Evolutionary conservation across 1,140 invertebrate genomes (phyloP).

Genomic region (Rhyacophila brunnea): DNA sequence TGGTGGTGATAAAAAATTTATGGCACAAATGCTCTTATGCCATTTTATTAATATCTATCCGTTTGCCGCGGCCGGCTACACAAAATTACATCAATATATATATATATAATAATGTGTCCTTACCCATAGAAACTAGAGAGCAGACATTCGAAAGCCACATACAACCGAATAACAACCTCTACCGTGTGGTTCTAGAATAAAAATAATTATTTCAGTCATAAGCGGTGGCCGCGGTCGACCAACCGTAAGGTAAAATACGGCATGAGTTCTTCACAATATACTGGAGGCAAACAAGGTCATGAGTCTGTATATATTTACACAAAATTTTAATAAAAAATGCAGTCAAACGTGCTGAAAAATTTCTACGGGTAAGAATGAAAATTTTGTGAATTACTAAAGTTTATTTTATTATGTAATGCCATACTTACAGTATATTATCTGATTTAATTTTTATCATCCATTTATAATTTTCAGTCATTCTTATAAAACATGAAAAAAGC

Average conservation of each 20-base stretch:
- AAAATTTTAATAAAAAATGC: background rate
- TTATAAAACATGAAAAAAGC: slow-evolving; percentile 36
- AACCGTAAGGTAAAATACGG: no score
- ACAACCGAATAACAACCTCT: background rate
- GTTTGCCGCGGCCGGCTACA: slow-evolving; percentile 18
- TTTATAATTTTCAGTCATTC: slow-evolving; percentile 35
- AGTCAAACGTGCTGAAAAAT: background rate
- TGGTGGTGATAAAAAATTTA: slow-evolving; percentile 13
- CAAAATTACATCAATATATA: slow-evolving; percentile 25
- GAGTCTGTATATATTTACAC: background rate
- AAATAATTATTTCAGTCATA: slow-evolving; percentile 18
- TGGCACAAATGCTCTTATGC: slow-evolving; percentile 24
- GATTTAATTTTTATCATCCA: slow-evolving; percentile 29
- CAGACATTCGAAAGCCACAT: background rate
- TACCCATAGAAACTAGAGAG: slow-evolving; percentile 22
- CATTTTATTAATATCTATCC: slow-evolving; percentile 8
- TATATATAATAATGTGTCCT: slow-evolving; percentile 17
- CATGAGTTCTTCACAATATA: background rate
- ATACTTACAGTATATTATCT: slow-evolving; percentile 18
- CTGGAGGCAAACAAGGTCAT: background rate
- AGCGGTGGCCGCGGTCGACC: background rate
- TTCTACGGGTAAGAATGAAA: slow-evolving; percentile 2
- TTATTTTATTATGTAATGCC: slow-evolving; percentile 26
- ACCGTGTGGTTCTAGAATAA: slow-evolving; percentile 5
- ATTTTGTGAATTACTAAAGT: slow-evolving; percentile 24